Base-by-base conservation (phyloP, 1,140 invertebrate genomes). In the Oncopeltus fasciatus region DNA sequence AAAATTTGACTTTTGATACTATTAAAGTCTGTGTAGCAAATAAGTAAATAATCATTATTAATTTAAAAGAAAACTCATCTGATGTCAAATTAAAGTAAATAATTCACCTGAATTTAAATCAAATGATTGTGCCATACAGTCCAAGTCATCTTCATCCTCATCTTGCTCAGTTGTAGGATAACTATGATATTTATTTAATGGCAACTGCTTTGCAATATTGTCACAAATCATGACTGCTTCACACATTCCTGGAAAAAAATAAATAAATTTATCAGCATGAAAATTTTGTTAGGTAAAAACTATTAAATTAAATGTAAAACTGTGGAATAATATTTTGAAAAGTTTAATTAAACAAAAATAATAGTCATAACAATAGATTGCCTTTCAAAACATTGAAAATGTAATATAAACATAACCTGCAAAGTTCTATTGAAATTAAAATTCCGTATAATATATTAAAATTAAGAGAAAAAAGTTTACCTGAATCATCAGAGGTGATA, bases 401-500 rank as follows among this genome's bases (percentile, higher is more conserved):
- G 2, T 26, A 27, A n/a, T 53, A 53, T 53, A 53, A 27, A 53
- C 49, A 53, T 53, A 53, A 27, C 21, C 49, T 53, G 20, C 49
- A 3, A 26, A 26, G 26, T 24, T 5, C 18, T n/a, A n/a, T n/a
- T n/a, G 2, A 20, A 18, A 12, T 46, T 20, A 4, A 46, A 9
- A n/a, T 18, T 1, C 21, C 3, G 44, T n/a, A 46, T 46, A 20
- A 46, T n/a, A n/a, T n/a, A n/a, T n/a, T n/a, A n/a, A n/a, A n/a
- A n/a, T n/a, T n/a, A n/a, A 27, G 12, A 53, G 14, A 53, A 53
- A 14, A 20, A 33, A 5, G 44, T 64, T 70, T 78, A 79, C 90
- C 89, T 69, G 91, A 93, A 74, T 95, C 92, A 77, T 97, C 93
- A 28, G 90, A 92, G n/a, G 88, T 89, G 68, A 95, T 91, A 74